phyloP scores from a whole-genome alignment of 64 coral and sea anemone genomes.

The Hydrozoanthus tunicans region DNA sequence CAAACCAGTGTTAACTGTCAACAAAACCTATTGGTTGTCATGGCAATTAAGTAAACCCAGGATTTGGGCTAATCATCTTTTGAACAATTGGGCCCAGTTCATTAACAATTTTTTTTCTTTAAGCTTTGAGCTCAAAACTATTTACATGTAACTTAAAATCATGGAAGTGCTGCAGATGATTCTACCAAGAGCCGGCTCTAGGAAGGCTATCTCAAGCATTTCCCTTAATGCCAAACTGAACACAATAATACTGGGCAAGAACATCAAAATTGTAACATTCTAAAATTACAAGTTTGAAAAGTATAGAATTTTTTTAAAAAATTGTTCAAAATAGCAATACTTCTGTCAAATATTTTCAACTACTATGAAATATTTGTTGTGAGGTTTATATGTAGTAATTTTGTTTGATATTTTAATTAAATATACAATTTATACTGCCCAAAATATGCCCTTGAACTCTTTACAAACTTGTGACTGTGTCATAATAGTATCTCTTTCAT shows the following conservation, averaged over 20 bases:
- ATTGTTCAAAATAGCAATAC: background rate
- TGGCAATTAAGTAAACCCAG: too few species aligned
- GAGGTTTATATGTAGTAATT: background rate
- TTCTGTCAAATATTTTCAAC: background rate
- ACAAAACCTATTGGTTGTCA: too few species aligned
- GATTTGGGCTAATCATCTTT: too few species aligned
- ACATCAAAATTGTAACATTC: background rate
- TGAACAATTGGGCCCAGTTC: too few species aligned
- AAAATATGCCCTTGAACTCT: slow-evolving; percentile 46
- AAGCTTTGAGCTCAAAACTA: background rate
- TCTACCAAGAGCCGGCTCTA: slow-evolving; percentile 31
- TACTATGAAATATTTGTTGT: background rate
- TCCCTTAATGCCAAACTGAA: background rate
- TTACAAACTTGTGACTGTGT: slow-evolving; percentile 40
- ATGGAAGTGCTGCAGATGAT: slow-evolving; percentile 12
- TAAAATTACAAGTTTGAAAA: background rate
- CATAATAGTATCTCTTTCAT: background rate
- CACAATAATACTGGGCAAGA: background rate
- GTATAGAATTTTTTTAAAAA: background rate
- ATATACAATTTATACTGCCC: slow-evolving; percentile 35
- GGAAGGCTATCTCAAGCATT: background rate
- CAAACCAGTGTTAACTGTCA: too few species aligned
- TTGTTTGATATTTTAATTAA: background rate
- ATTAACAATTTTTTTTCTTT: background rate
- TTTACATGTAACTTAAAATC: background rate